These are phyloP conservation scores for Sebastes steindachneri DNA, from an alignment of 2,797 vertebrate species.

Conservation along the genomic window DNA sequence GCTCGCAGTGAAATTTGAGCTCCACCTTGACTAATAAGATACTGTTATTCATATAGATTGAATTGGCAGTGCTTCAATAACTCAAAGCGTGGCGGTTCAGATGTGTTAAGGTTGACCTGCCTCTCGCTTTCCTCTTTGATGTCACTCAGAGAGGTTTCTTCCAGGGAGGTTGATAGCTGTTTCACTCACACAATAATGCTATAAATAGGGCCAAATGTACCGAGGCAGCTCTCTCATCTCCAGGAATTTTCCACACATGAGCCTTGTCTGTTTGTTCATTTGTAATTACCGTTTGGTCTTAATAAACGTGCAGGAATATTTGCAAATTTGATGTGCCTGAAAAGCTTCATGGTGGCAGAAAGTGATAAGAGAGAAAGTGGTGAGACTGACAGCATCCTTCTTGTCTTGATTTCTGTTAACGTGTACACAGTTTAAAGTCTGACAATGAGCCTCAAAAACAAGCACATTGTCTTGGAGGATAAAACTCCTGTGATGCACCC, in stretches of 20 bases:
- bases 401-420: slow-evolving; percentile 28
- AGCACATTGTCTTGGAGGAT: slow-evolving; percentile 37
- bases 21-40: slow-evolving; percentile 38
- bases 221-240: slow-evolving; percentile 43
- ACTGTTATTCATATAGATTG: slow-evolving; percentile 50
- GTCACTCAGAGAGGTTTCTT: slow-evolving; percentile 54
- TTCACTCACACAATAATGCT: slow-evolving; percentile 44
- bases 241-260: slow-evolving; percentile 49
- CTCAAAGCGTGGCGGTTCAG: slow-evolving; percentile 10
- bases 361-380: background rate
- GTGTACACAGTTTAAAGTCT: background rate
- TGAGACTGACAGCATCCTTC: slow-evolving; percentile 1
- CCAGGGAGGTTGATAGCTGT: slow-evolving; percentile 41
- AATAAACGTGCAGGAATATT: slow-evolving; percentile 6
- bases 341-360: background rate
- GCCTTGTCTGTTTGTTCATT: slow-evolving; percentile 23
- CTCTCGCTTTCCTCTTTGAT: slow-evolving; percentile 33
- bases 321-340: slow-evolving; percentile 6
- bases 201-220: slow-evolving; percentile 60
- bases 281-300: slow-evolving; percentile 25
- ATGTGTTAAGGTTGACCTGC: slow-evolving; percentile 49
- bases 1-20: slow-evolving; percentile 29
- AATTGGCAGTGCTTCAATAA: slow-evolving; percentile 50
- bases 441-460: slow-evolving; percentile 14
- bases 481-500: slow-evolving; percentile 34